Conservation (phyloP, 2,888 invertebrate genomes). For the Lepidocyrtinus sp. region DNA sequence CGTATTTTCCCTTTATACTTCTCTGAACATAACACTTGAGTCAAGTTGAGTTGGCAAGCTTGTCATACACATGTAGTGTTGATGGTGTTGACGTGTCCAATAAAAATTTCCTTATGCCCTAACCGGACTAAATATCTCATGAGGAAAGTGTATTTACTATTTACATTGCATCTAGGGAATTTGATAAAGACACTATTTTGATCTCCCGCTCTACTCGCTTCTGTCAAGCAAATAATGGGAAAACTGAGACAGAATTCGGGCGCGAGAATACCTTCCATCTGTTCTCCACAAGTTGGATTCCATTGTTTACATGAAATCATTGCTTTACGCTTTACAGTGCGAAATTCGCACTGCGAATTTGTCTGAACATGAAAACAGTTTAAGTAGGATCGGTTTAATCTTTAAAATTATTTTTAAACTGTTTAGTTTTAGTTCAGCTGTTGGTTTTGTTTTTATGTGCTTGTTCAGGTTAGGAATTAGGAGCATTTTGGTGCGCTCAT, state of each 20-base stretch:
- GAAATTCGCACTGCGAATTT: too few species aligned
- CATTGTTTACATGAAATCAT: constrained; percentile 11
- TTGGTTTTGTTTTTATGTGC: too few species aligned
- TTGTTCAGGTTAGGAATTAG: too few species aligned
- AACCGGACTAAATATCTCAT: not conserved
- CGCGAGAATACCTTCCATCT: not conserved
- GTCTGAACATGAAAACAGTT: too few species aligned
- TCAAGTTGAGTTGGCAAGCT: constrained; percentile 41
- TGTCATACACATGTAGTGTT: constrained; percentile 43
- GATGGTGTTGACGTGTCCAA: constrained; percentile 51
- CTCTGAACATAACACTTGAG: not conserved
- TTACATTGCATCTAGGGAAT: too few species aligned
- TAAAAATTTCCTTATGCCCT: not conserved
- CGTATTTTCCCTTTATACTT: not conserved
- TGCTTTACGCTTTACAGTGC: too few species aligned
- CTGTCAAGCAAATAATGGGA: not conserved
- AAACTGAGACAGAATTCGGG: not conserved
- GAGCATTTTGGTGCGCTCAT: too few species aligned
- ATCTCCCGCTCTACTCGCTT: not conserved
- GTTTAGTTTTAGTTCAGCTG: too few species aligned
- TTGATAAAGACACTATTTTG: not conserved
- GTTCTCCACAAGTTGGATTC: not conserved
- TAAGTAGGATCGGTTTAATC: too few species aligned
- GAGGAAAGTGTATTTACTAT: not conserved
- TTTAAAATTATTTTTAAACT: too few species aligned